Conservation (phyloP, 2,797 vertebrate species). For the Tenualosa ilisha region DNA sequence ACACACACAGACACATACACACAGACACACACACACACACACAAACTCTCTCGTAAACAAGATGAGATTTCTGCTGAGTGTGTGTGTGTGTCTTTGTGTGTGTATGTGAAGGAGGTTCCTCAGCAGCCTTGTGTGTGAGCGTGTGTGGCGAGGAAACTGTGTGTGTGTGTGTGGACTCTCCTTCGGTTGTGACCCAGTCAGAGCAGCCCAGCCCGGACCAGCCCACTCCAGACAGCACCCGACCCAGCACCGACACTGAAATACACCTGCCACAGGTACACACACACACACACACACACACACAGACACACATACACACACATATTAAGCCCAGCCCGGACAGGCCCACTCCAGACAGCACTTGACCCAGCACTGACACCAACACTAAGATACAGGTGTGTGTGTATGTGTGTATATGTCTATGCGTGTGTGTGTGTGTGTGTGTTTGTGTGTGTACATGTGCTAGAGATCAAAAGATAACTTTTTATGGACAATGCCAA, state of each 20-base stretch:
- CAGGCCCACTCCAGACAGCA: not conserved
- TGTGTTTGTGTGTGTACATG: not conserved
- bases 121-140: not conserved
- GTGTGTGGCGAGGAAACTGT: slow-evolving; percentile 3
- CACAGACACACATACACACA: too few relatives aligned
- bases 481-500: too few relatives aligned
- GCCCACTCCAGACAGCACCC: not conserved
- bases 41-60: too few relatives aligned
- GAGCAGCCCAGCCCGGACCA: not conserved
- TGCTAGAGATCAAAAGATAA: too few relatives aligned
- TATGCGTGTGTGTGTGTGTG: too few relatives aligned
- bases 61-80: not conserved
- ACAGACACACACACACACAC: too few relatives aligned
- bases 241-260: not conserved
- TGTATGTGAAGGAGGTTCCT: not conserved
- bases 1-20: too few relatives aligned
- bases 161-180: slow-evolving; percentile 5
- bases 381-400: not conserved
- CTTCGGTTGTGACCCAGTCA: not conserved
- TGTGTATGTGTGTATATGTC: not conserved
- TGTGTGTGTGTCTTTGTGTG: not conserved
- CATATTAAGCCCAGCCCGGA: not conserved
- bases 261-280: slow-evolving; percentile 1
- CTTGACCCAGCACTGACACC: not conserved
- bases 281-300: not conserved